phyloP scores from a whole-genome alignment of 2,888 invertebrate species.

The Steromphala cineraria region DNA sequence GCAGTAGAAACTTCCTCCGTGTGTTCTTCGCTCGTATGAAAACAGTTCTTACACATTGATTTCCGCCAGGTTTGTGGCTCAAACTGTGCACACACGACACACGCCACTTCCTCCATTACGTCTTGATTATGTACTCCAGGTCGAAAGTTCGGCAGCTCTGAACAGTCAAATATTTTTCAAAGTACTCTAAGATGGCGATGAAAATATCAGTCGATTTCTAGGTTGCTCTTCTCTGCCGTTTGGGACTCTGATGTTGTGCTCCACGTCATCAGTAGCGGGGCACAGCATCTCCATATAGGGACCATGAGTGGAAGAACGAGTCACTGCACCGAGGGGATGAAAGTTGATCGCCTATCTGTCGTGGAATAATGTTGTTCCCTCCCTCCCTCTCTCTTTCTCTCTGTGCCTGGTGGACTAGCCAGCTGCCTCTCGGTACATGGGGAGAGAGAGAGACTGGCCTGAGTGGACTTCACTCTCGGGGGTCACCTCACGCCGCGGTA shows the following conservation, averaged over 20 bases:
- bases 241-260: neutral
- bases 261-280: slow-evolving; percentile 16
- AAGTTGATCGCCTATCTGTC: neutral
- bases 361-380: no score
- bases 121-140: neutral
- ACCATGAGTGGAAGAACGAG: neutral
- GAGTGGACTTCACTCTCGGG: no score
- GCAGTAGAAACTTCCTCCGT: slow-evolving; percentile 32
- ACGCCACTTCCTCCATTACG: slow-evolving; percentile 26
- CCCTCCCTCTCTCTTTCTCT: no score
- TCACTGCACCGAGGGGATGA: neutral
- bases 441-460: no score
- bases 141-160: no score
- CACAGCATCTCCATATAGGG: slow-evolving; percentile 12
- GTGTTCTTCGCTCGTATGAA: slow-evolving; percentile 69
- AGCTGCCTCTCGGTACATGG: no score
- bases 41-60: slow-evolving; percentile 75
- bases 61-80: slow-evolving; percentile 76
- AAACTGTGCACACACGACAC: slow-evolving; percentile 66
- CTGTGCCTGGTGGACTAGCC: no score
- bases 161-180: neutral
- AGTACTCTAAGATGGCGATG: slow-evolving; percentile 1
- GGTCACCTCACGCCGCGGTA: no score
- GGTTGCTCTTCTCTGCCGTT: neutral
- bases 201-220: slow-evolving; percentile 11